Evolutionary conservation across 2,113 vertebrate genomes (phyloP), one percentile per base, ranked within the genome.

Genomic region (Scopus umbretta): DNA sequence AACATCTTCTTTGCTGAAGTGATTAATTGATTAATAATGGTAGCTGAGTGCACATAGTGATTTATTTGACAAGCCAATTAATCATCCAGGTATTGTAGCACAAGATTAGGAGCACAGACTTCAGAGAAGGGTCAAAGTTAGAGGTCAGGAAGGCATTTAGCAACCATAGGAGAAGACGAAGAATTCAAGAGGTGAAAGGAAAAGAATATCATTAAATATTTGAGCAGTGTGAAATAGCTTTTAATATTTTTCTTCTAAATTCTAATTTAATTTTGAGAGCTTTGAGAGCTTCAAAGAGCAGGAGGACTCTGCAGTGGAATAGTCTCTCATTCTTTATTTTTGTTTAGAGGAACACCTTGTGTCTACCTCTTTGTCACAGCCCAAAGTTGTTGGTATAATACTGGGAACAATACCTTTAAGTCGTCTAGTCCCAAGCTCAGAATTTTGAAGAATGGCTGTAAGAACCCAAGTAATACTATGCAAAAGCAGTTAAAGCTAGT

Each of bases 21-120:
- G 68, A 97, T 85, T 76, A 94, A 70, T 47, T 95, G 36, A 90
- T 79, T 87, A 96, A 89, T 90, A 95, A 92, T 74, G 62, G 36
- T 84, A 87, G 65, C 61, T 86, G 81, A 70, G 29, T 71, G 62
- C 53, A 65, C 47, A 85, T 4, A 85, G 62, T 71, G 62, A 94
- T 70, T 74, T 82, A 80, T 92, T 81, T 74, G 62, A 80, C 55
- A 95, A 63, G 58, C 40, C 38, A 73, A n/a, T 88, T 91, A 72
- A 91, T 94, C 72, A 95, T 36, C 19, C 34, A 73, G 49, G 42
- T 50, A 49, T 59, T 68, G 83, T 84, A 92, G 67, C 29, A 65
- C 27, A 65, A 50, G 40, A 88, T 86, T 90, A 89, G 66, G 66
- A 84, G 40, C 55, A 56, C 8, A 11, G 43, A 40, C 22, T 59